Percentiles rank a stretch among this genome's conserved stretches.
phyloP scores from a whole-genome alignment of 2,888 invertebrate genomes.

The Diadromus collaris region DNA sequence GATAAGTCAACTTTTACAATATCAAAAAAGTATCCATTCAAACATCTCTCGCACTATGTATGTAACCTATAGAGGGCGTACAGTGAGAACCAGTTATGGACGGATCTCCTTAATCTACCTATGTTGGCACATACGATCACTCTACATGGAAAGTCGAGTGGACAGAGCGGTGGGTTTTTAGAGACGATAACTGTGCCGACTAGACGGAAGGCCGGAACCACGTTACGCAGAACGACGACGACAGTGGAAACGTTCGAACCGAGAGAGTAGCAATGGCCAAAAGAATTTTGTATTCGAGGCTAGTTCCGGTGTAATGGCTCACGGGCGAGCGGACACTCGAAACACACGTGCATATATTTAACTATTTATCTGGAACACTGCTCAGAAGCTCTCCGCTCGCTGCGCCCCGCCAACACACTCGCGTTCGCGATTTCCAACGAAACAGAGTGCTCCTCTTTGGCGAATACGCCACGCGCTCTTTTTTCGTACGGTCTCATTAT shows the following conservation, averaged over 20 bases:
- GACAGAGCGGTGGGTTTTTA: constrained; percentile 3
- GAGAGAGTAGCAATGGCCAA: constrained; percentile 56
- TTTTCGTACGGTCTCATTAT: constrained; percentile 23
- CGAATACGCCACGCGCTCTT: not conserved
- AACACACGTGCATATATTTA: constrained; percentile 19
- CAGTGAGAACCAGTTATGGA: too few relatives aligned
- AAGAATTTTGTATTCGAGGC: constrained; percentile 75
- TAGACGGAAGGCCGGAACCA: constrained; percentile 27
- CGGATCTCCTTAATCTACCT: too few relatives aligned
- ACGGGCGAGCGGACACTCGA: constrained; percentile 64
- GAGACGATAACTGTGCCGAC: not conserved
- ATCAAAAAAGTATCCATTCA: too few relatives aligned
- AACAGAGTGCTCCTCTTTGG: constrained; percentile 14
- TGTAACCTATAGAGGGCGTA: too few relatives aligned
- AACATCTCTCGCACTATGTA: too few relatives aligned
- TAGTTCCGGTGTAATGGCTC: constrained; percentile 74
- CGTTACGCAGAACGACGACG: constrained; percentile 15
- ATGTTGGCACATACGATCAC: too few relatives aligned
- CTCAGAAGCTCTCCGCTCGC: constrained; percentile 54
- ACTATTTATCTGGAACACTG: constrained; percentile 46
- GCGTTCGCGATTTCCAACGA: constrained; percentile 39
- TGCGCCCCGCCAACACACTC: constrained; percentile 24
- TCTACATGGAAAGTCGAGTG: constrained; percentile 3
- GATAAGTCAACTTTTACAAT: too few relatives aligned
- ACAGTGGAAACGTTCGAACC: constrained; percentile 9